Evolutionary conservation across 2,113 vertebrate species (phyloP), one percentile per base, ranked within the genome.

Genomic region (Anguilla japonica): DNA sequence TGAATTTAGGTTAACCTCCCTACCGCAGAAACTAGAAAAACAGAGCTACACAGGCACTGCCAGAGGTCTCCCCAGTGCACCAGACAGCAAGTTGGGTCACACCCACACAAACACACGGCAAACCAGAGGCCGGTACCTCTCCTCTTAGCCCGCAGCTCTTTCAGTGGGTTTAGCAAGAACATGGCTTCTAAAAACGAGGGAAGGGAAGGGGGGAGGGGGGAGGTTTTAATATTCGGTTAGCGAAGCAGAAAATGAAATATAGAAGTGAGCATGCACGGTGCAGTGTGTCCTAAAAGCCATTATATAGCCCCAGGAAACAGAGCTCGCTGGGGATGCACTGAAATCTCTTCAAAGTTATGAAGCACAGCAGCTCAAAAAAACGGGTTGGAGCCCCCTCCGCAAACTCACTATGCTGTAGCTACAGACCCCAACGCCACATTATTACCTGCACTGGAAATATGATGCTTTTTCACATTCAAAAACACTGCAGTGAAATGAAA

Each of bases 81-180:
- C 43, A 46, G 5, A 46, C 8, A 46, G 43, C 56, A 57, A 0
- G 18, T 4, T 16, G 2, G 2, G 14, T 16, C 56, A 57, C 56
- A 57, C 56, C 13, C 56, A 57, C 56, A 57, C 60, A 63, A 4
- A 63, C 60, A 63, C 60, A 63, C 20, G 14, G 43, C 56, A 60
- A 20, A 26, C 60, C 60, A 63, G 18, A 75, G 9, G 22, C n/a
- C 9, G 1, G 9, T 29, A 75, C 93, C 95, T 95, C 92, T 94
- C 93, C 94, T 94, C 88, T 94, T 95, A 79, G 93, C 94, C 92
- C 93, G 93, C 83, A 96, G 93, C 86, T 93, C 94, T 95, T 95
- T 95, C 87, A 95, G 89, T 87, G 94, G 94, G 82, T 93, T 93
- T 90, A 94, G 89, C 90, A 96, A 94, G 89, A 95, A 93, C 91